phyloP scores from a whole-genome alignment of 2,888 invertebrate genomes.

The Zaprionus obscuricornis region DNA sequence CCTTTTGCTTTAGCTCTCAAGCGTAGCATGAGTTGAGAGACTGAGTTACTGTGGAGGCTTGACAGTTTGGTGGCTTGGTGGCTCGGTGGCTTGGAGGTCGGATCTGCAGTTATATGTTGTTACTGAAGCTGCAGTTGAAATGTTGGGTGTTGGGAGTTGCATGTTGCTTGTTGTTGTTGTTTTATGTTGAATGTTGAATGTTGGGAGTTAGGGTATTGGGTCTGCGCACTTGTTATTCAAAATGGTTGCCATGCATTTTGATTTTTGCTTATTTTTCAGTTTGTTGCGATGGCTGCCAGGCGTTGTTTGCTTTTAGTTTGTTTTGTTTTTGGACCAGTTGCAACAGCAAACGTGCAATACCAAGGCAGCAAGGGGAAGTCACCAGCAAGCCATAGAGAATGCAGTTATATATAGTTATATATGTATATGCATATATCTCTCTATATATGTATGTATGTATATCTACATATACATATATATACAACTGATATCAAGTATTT shows the following conservation, averaged over 20 bases:
- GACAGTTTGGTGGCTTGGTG: background rate
- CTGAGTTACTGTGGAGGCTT: background rate
- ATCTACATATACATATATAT: no score
- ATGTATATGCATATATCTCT: background rate
- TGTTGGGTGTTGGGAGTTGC: no score
- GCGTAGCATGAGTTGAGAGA: background rate
- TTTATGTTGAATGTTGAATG: no score
- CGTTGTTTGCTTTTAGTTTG: conserved; percentile 68
- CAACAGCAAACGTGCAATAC: conserved; percentile 37
- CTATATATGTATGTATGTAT: no score
- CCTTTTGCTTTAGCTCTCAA: conserved; percentile 33
- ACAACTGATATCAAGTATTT: conserved; percentile 41
- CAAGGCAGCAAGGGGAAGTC: background rate
- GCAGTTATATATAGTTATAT: background rate
- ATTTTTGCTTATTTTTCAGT: conserved; percentile 73
- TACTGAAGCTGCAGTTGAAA: no score
- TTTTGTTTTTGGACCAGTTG: conserved; percentile 53
- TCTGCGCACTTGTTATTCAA: conserved; percentile 74
- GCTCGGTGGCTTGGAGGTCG: background rate
- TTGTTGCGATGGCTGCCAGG: conserved; percentile 71
- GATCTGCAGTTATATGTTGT: background rate
- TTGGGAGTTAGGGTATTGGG: conserved; percentile 24
- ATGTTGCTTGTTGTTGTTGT: no score
- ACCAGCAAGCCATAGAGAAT: conserved; percentile 9
- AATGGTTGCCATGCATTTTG: conserved; percentile 76